phyloP scores from a whole-genome alignment of 2,888 invertebrate species.

The Rhorus exstirpatorius region DNA sequence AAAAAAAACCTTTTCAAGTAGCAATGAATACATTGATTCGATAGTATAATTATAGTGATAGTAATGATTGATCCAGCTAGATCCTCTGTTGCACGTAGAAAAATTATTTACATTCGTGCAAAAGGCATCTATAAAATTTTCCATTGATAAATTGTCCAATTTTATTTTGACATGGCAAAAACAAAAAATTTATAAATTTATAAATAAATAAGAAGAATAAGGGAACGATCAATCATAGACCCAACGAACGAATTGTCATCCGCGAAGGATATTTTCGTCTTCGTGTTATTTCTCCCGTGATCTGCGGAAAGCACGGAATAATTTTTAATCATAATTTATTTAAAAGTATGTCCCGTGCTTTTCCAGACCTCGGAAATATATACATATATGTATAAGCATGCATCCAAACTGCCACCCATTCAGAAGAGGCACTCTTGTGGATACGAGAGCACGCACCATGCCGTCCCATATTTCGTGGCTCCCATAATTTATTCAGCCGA shows the following conservation, averaged over 20 bases:
- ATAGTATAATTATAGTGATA: slow-evolving; percentile 38
- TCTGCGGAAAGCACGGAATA: slow-evolving; percentile 37
- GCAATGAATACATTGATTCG: slow-evolving; percentile 59
- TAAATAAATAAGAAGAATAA: too few species aligned
- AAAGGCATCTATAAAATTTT: too few species aligned
- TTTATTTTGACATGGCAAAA: too few species aligned
- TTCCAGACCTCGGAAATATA: slow-evolving; percentile 21
- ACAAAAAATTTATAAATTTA: too few species aligned
- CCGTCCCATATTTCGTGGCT: slow-evolving; percentile 68
- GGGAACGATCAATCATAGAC: not conserved
- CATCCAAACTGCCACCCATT: slow-evolving; percentile 53
- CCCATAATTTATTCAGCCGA: slow-evolving; percentile 76
- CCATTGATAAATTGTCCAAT: too few species aligned
- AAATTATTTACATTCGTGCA: too few species aligned
- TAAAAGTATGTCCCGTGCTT: slow-evolving; percentile 61
- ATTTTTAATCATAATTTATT: slow-evolving; percentile 71
- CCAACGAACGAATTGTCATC: not conserved
- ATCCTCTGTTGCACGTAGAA: too few species aligned
- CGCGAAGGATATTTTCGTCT: slow-evolving; percentile 11
- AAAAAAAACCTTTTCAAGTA: slow-evolving; percentile 39
- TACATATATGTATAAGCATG: slow-evolving; percentile 5
- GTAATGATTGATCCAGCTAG: slow-evolving; percentile 68
- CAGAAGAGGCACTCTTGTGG: slow-evolving; percentile 57
- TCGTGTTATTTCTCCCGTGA: slow-evolving; percentile 16
- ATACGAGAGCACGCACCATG: slow-evolving; percentile 47